A percentile compares a stretch with the other conserved stretches of the same genome.
phyloP scores from a whole-genome alignment of 2,888 invertebrate species.

The Plagodis pulveraria region DNA sequence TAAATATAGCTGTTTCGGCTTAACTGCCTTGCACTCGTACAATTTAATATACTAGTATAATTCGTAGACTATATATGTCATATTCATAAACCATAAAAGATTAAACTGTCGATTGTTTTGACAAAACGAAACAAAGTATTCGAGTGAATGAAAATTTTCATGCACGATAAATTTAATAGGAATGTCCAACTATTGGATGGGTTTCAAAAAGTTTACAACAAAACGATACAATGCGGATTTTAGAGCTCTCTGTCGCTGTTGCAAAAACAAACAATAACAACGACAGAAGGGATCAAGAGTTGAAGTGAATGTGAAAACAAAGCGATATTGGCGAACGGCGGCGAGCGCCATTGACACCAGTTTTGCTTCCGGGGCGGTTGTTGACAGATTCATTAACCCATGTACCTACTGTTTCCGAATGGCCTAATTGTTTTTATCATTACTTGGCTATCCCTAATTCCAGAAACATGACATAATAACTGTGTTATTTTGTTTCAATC shows the following conservation, averaged over 20 bases:
- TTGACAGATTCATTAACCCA: slow-evolving; percentile 52
- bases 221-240: slow-evolving; percentile 39
- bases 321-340: slow-evolving; percentile 33
- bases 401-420: slow-evolving; percentile 33
- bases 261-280: slow-evolving; percentile 42
- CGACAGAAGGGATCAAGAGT: slow-evolving; percentile 44
- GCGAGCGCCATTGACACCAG: slow-evolving; percentile 28
- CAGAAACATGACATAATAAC: too few relatives aligned
- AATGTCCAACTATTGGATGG: slow-evolving; percentile 26
- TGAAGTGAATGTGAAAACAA: slow-evolving; percentile 42
- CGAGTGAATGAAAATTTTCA: slow-evolving; percentile 3
- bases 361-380: slow-evolving; percentile 35
- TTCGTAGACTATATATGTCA: too few relatives aligned
- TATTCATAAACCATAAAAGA: background rate
- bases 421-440: slow-evolving; percentile 15
- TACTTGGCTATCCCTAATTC: slow-evolving; percentile 1
- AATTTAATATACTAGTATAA: too few relatives aligned
- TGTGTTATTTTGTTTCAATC: too few relatives aligned
- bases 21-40: background rate
- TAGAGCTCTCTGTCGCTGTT: slow-evolving; percentile 27
- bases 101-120: background rate
- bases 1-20: background rate
- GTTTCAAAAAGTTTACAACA: slow-evolving; percentile 30
- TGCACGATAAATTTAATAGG: slow-evolving; percentile 22
- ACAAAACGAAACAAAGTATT: background rate